Percentiles rank a stretch among this genome's conserved stretches.
These are phyloP conservation scores for Adrianichthys oophorus DNA, from an alignment of 2,797 vertebrate species.

Conservation along the genomic window DNA sequence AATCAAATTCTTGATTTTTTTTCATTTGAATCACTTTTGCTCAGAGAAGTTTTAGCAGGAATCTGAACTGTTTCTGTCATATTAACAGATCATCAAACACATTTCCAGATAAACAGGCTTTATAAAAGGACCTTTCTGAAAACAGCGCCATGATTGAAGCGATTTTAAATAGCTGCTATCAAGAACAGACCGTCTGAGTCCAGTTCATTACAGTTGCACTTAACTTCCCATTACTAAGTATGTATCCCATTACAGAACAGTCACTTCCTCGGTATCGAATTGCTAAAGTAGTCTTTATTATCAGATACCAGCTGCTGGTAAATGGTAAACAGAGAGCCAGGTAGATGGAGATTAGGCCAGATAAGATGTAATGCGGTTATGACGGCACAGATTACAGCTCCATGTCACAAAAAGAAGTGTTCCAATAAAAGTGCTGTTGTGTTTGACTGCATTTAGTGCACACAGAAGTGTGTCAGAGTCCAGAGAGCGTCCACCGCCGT, in stretches of 20 bases:
- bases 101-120: conserved; percentile 1
- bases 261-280: conserved; percentile 35
- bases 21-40: no score
- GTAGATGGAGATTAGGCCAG: conserved; percentile 49
- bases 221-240: conserved; percentile 32
- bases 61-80: not conserved
- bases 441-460: conserved; percentile 39
- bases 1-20: no score
- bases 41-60: not conserved
- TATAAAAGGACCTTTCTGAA: not conserved
- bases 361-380: conserved; percentile 62
- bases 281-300: conserved; percentile 58
- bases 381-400: conserved; percentile 53
- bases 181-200: conserved; percentile 11
- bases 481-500: conserved; percentile 24
- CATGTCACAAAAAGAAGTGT: conserved; percentile 51
- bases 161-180: conserved; percentile 17
- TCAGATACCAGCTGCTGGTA: conserved; percentile 62
- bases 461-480: conserved; percentile 23
- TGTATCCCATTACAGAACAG: conserved; percentile 26
- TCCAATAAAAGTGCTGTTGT: conserved; percentile 28
- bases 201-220: conserved; percentile 26
- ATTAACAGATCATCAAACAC: not conserved
- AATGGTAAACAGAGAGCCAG: conserved; percentile 58
- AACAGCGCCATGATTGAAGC: not conserved